These are phyloP conservation scores for Oncorhynchus clarkii DNA, from an alignment of 2,113 vertebrate genomes.

Conservation along the genomic window DNA sequence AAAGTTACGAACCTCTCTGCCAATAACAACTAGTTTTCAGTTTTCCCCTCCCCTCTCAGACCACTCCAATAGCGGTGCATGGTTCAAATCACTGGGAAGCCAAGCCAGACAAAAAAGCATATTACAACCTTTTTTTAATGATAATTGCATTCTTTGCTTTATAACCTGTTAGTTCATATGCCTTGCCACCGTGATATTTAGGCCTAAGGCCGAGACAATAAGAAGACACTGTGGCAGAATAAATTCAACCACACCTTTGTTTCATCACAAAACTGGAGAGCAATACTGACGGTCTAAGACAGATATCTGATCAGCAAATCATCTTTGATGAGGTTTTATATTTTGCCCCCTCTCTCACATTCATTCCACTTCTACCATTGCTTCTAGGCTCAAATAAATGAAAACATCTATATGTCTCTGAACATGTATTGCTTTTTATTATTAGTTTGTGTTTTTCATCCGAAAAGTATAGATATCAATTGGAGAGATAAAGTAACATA, in stretches of 20 bases:
- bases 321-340: constrained; percentile 64
- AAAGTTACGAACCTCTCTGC: no score
- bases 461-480: constrained; percentile 51
- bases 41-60: no score
- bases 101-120: background rate
- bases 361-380: constrained; percentile 21
- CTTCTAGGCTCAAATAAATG: constrained; percentile 62
- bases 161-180: background rate
- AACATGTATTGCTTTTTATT: constrained; percentile 68
- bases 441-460: constrained; percentile 43
- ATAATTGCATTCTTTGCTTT: background rate
- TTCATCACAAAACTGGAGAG: background rate
- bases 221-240: no score
- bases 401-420: constrained; percentile 36
- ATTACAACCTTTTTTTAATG: background rate
- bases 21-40: no score
- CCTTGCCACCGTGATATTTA: no score
- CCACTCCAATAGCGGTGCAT: no score
- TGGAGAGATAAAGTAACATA: constrained; percentile 53
- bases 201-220: no score
- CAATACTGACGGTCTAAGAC: background rate
- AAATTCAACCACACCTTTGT: no score
- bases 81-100: no score
- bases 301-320: constrained; percentile 37
- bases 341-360: constrained; percentile 31